Evolutionary conservation across 2,888 invertebrate species (phyloP).

Genomic region (Cepaea hortensis): DNA sequence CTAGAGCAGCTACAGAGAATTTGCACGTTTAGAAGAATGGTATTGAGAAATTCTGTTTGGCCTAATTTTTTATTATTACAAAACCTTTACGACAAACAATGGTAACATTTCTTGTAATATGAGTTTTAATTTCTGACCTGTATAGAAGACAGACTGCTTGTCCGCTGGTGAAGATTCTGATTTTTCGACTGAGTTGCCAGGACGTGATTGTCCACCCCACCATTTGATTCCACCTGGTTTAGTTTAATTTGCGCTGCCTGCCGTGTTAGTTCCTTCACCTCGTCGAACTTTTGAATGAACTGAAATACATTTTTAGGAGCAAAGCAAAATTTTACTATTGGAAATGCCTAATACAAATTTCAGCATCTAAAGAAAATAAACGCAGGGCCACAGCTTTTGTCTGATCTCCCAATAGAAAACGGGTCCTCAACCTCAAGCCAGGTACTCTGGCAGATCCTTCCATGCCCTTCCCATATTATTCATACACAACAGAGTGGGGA

Average conservation of each 20-base stretch:
- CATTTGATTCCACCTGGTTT: constrained; percentile 60
- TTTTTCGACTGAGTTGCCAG: constrained; percentile 56
- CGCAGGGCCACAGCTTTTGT: not conserved
- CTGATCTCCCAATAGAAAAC: not conserved
- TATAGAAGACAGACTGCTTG: constrained; percentile 70
- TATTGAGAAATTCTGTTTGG: no score
- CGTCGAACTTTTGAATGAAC: constrained; percentile 99
- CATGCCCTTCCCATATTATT: no score
- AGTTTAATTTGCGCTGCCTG: constrained; percentile 58
- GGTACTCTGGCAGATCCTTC: no score
- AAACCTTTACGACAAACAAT: no score
- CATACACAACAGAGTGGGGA: no score
- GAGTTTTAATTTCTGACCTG: constrained; percentile 52
- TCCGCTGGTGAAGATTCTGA: constrained; percentile 65
- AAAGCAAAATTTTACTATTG: not conserved
- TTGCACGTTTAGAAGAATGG: no score
- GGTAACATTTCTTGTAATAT: no score
- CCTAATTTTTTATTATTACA: no score
- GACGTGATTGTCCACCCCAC: constrained; percentile 56
- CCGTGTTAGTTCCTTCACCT: constrained; percentile 94
- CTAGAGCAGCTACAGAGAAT: no score
- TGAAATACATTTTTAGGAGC: constrained; percentile 74
- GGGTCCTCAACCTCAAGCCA: no score
- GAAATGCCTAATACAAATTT: not conserved
- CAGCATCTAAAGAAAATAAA: not conserved